Evolutionary conservation across 1,140 invertebrate species (phyloP).

Genomic region (Glossosoma conforme): DNA sequence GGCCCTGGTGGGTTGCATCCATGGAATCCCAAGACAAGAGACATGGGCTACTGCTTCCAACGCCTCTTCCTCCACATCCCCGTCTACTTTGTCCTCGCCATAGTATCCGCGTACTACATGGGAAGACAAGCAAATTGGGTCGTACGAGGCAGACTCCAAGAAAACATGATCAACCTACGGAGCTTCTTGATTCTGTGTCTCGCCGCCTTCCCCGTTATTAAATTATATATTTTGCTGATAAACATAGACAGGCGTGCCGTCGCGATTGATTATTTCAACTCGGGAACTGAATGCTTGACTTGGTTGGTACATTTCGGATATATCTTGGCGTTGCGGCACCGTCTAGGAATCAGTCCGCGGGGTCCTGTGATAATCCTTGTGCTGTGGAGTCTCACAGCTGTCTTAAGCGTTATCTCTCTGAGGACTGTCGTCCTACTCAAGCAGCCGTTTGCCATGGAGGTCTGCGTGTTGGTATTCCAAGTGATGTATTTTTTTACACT

Average conservation of each 20-base stretch:
- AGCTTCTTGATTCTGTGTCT: conserved; percentile 57
- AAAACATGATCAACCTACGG: conserved; percentile 57
- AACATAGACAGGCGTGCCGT: conserved; percentile 42
- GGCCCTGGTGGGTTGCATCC: conserved; percentile 59
- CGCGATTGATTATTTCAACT: conserved; percentile 64
- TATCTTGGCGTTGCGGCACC: conserved; percentile 61
- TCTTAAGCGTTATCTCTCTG: conserved; percentile 56
- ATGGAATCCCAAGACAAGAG: conserved; percentile 60
- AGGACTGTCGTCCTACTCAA: conserved; percentile 44
- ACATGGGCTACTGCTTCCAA: conserved; percentile 78
- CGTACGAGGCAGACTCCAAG: conserved; percentile 52
- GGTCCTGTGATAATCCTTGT: conserved; percentile 65
- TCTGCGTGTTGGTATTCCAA: conserved; percentile 51
- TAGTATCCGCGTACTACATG: conserved; percentile 71
- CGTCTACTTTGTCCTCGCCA: conserved; percentile 61
- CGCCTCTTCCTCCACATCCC: conserved; percentile 69
- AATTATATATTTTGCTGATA: conserved; percentile 56
- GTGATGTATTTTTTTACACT: conserved; percentile 58
- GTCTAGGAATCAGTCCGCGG: conserved; percentile 59
- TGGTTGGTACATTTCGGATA: conserved; percentile 79
- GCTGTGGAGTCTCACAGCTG: conserved; percentile 59
- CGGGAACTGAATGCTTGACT: conserved; percentile 61
- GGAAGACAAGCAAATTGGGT: conserved; percentile 57
- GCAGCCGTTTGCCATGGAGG: conserved; percentile 44
- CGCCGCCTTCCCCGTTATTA: conserved; percentile 58